Conservation (phyloP, 1,140 invertebrate genomes). For the Procambarus virginalis region DNA sequence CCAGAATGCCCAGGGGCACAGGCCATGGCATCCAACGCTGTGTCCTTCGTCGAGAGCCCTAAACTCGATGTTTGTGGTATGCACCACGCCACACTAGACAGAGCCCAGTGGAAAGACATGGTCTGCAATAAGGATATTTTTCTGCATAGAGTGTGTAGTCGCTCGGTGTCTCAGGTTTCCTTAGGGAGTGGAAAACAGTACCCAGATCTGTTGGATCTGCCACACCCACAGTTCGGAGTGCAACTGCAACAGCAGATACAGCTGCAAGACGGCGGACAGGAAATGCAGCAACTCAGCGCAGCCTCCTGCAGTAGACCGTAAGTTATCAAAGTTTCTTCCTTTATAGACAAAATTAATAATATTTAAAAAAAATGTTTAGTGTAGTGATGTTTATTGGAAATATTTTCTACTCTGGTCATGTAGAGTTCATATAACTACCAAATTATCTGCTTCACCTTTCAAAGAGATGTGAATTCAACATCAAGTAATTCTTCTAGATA, state of each 20-base stretch:
- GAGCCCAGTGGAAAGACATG: slow-evolving; percentile 28
- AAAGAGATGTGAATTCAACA: no score
- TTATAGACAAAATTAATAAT: no score
- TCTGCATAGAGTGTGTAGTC: slow-evolving; percentile 42
- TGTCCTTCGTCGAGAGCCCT: slow-evolving; percentile 9
- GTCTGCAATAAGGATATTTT: slow-evolving; percentile 37
- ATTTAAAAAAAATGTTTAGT: no score
- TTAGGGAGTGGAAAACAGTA: slow-evolving; percentile 37
- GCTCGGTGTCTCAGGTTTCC: slow-evolving; percentile 47
- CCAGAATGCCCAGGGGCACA: slow-evolving; percentile 2
- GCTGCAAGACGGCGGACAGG: slow-evolving; percentile 20
- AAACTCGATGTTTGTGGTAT: not conserved
- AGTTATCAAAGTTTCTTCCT: not conserved
- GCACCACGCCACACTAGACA: slow-evolving; percentile 17
- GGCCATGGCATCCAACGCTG: not conserved
- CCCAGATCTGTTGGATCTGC: slow-evolving; percentile 58
- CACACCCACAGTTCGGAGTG: slow-evolving; percentile 15
- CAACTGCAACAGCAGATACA: slow-evolving; percentile 32
- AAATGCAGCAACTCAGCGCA: slow-evolving; percentile 2
- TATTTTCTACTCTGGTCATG: no score
- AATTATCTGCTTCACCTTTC: no score
- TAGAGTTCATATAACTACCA: no score
- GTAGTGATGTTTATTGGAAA: no score
- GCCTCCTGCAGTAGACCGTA: slow-evolving; percentile 18
- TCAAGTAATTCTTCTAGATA: no score